A percentile compares a stretch with the other conserved stretches of the same genome.
Conservation (phyloP, 2,888 invertebrate species). For the Nephrotoma flavescens region DNA sequence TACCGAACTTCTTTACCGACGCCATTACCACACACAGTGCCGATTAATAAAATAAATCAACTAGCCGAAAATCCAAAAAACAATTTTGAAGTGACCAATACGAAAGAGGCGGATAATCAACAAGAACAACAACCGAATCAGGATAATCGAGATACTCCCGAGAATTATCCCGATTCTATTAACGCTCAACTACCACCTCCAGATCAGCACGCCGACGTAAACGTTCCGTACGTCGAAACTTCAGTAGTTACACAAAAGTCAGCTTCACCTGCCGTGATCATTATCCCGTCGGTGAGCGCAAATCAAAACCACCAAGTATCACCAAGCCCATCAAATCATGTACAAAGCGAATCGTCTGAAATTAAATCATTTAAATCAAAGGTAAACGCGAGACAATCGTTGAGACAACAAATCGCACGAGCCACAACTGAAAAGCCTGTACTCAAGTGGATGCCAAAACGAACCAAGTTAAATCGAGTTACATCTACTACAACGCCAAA, state of each 20-base stretch:
- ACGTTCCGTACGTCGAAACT: slow-evolving; percentile 17
- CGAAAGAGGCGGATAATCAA: not conserved
- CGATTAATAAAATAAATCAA: not conserved
- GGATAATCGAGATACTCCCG: not conserved
- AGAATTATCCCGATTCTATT: slow-evolving; percentile 19
- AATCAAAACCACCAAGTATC: not conserved
- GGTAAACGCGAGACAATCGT: slow-evolving; percentile 7
- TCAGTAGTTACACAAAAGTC: slow-evolving; percentile 13
- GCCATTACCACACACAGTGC: not conserved
- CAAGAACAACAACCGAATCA: not conserved
- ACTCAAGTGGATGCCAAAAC: slow-evolving; percentile 26
- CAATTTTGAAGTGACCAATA: not conserved
- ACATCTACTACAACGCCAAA: not conserved
- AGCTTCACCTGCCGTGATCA: not conserved
- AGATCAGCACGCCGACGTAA: slow-evolving; percentile 18
- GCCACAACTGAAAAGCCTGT: slow-evolving; percentile 22
- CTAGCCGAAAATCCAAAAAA: not conserved
- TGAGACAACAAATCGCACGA: slow-evolving; percentile 10
- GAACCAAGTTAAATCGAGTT: slow-evolving; percentile 10
- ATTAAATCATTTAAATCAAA: slow-evolving; percentile 9
- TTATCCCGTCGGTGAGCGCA: not conserved
- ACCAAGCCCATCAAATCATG: not conserved
- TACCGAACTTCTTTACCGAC: not conserved
- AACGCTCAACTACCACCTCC: slow-evolving; percentile 28
- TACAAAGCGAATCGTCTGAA: not conserved